Conservation (phyloP, 2,113 vertebrate genomes). For the Chloropsis cyanopogon region DNA sequence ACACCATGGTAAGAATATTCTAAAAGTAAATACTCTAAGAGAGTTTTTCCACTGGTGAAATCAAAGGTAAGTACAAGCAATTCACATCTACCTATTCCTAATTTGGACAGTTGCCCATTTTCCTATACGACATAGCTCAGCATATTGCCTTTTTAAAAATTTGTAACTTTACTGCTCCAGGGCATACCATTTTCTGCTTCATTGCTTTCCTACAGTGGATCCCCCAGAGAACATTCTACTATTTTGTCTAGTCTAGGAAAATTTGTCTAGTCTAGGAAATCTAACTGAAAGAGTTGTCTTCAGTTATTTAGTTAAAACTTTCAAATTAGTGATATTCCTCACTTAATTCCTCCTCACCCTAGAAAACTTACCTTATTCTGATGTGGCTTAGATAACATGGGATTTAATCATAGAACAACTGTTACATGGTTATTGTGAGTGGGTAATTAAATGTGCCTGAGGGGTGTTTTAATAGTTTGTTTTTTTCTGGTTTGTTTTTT, state of each 20-base stretch:
- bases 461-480: accelerated
- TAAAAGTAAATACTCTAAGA: neutral
- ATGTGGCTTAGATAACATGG: neutral
- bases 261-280: neutral
- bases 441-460: neutral
- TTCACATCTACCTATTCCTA: neutral
- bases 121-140: neutral
- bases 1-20: neutral
- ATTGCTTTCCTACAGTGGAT: neutral
- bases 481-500: neutral
- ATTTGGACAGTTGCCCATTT: conserved; percentile 5
- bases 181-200: neutral
- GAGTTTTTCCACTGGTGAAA: neutral
- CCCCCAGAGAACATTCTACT: neutral
- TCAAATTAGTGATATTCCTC: neutral
- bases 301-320: neutral
- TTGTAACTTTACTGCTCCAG: neutral
- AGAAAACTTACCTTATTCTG: neutral
- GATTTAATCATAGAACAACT: neutral
- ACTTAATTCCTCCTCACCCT: neutral
- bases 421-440: neutral
- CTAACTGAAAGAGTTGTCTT: neutral
- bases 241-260: neutral
- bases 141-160: neutral
- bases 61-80: neutral